Base-by-base conservation (phyloP, 2,797 vertebrate genomes). In the Diplodus sargus region DNA sequence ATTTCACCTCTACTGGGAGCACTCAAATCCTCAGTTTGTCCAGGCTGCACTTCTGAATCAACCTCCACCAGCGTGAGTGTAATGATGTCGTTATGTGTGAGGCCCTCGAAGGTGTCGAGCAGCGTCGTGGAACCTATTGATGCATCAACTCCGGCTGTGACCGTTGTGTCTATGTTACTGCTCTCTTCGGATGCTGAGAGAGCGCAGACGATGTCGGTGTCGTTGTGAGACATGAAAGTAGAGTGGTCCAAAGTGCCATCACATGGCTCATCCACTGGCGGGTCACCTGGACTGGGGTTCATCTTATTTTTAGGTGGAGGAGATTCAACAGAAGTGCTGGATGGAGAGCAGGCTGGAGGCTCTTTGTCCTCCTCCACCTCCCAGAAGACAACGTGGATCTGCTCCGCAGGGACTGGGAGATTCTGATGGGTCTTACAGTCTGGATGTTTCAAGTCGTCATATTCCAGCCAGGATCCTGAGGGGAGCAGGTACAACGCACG, bases 371-470 rank as follows among this genome's bases (percentile, higher is more conserved):
- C 80, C 18, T 85, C 77, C 12, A 15, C 76, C 88, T 99, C 97
- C 98, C 98, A 99, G 78, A 98, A 95, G 71, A 97, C 93, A 14
- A 99, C 81, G 77, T 98, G 97, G 74, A 97, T 94, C 79, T 98
- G 96, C 42, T 91, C 89, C 52, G 96, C 82, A 10, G 94, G 95
- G 70, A 98, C 91, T 8, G 90, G 86, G 66, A 97, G 94, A 51
- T 76, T 91, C 43, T 78, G 63, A 28, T 84, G 93, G n/a, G 65
- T 94, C 82, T 76, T 81, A 86, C 94, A 95, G 20, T 89, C 83
- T 0, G 94, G 95, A 49, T 97, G 94, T 83, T 97, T 96, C 83
- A 98, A 86, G 84, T 97, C 98, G 72, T 99, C 97, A 62, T 96
- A 97, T 79, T 99, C 97, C 62, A 97, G 89, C 98, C 98, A 99